phyloP scores from a whole-genome alignment of 2,797 vertebrate species.

The Peromyscus attwateri region DNA sequence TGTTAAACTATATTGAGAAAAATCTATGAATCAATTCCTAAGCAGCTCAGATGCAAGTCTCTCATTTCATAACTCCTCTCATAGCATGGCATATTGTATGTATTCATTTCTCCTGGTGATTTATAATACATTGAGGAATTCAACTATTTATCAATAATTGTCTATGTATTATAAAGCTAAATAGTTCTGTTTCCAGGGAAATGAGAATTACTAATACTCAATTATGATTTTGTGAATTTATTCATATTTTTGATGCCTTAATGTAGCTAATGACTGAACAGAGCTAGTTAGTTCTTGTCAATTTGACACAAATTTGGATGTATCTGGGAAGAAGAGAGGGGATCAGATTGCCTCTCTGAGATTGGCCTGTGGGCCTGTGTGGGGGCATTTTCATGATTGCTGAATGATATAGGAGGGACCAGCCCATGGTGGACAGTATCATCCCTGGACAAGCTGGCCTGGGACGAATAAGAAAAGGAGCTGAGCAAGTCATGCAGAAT shows the following conservation, averaged over 20 bases:
- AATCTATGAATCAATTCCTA: background rate
- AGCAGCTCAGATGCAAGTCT: background rate
- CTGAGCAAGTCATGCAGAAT: background rate
- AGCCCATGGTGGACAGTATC: background rate
- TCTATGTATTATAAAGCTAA: background rate
- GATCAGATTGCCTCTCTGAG: background rate
- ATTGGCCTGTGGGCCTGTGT: background rate
- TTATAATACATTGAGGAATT: background rate
- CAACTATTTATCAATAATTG: background rate
- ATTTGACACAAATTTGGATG: background rate
- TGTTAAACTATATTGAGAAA: background rate
- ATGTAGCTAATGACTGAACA: background rate
- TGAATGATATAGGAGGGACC: too few relatives aligned
- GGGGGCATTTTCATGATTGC: background rate
- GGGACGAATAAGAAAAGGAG: background rate
- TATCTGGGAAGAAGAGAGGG: background rate
- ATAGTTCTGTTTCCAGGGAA: background rate
- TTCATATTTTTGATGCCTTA: constrained; percentile 4
- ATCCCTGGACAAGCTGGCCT: background rate
- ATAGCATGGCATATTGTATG: background rate
- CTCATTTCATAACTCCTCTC: background rate
- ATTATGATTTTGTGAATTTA: background rate
- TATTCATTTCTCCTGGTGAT: background rate
- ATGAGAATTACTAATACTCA: background rate
- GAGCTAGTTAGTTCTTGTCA: background rate